phyloP scores from a whole-genome alignment of 2,888 invertebrate species.

The Augochlorella aurata region DNA sequence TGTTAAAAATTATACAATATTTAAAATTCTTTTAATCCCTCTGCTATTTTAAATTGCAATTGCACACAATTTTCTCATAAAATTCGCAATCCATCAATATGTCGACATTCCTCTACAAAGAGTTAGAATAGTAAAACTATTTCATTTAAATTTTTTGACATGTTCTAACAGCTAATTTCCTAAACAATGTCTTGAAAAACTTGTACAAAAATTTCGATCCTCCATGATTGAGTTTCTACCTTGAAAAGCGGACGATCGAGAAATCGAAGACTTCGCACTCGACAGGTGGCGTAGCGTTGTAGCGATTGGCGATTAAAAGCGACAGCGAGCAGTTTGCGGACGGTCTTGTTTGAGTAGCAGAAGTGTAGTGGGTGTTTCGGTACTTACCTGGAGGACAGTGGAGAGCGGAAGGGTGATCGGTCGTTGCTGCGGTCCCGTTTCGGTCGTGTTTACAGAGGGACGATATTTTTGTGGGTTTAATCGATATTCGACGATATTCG shows the following conservation, averaged over 20 bases:
- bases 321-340: constrained; percentile 3
- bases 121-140: too few species aligned
- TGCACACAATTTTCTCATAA: too few species aligned
- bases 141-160: too few species aligned
- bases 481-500: constrained; percentile 42
- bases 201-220: too few species aligned
- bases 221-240: neutral
- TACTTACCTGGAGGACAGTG: constrained; percentile 77
- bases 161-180: too few species aligned
- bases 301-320: neutral
- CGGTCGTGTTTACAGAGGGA: constrained; percentile 44
- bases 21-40: too few species aligned
- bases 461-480: constrained; percentile 43
- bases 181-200: too few species aligned
- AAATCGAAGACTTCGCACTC: neutral
- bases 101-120: too few species aligned
- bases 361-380: constrained; percentile 13
- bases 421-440: constrained; percentile 65
- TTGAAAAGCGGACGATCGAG: neutral
- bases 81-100: too few species aligned
- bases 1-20: too few species aligned
- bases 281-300: neutral
- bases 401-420: constrained; percentile 72
- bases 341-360: constrained; percentile 17
- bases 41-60: too few species aligned